phyloP scores from a whole-genome alignment of 2,888 invertebrate genomes.

The Mythimna ferrago region DNA sequence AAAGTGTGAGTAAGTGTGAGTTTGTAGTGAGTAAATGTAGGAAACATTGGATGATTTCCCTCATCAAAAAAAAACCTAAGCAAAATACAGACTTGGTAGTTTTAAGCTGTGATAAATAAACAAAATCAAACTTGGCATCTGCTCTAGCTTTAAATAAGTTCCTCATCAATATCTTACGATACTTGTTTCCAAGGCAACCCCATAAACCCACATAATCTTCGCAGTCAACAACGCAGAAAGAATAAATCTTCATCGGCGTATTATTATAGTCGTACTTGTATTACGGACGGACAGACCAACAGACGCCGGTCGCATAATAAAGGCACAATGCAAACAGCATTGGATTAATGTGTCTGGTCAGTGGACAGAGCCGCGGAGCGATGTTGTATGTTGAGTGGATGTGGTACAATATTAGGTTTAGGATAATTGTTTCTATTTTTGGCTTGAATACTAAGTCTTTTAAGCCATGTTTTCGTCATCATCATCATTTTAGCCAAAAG shows the following conservation, averaged over 20 bases:
- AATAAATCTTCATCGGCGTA: constrained; percentile 38
- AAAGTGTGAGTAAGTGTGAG: too few species aligned
- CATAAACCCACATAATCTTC: constrained; percentile 9
- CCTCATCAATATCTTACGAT: background rate
- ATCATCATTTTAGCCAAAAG: too few species aligned
- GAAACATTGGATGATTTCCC: too few species aligned
- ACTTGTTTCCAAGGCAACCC: constrained; percentile 7
- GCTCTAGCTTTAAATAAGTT: background rate
- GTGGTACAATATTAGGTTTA: constrained; percentile 4
- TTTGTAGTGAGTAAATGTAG: too few species aligned
- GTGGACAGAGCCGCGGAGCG: constrained; percentile 38
- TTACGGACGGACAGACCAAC: constrained; percentile 40
- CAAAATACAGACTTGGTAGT: too few species aligned
- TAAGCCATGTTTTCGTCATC: too few species aligned
- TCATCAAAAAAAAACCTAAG: too few species aligned
- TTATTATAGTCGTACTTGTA: constrained; percentile 26
- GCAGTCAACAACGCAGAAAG: constrained; percentile 24
- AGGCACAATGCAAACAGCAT: constrained; percentile 65
- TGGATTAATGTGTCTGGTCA: constrained; percentile 64
- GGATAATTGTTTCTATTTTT: background rate
- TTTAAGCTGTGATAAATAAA: too few species aligned
- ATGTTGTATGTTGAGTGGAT: constrained; percentile 19
- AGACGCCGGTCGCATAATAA: constrained; percentile 61
- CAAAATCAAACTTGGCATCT: background rate
- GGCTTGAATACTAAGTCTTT: too few species aligned